Percentiles rank a stretch among this genome's conserved stretches.
Conservation (phyloP, 2,797 vertebrate genomes). For the Galaxias olidus region DNA sequence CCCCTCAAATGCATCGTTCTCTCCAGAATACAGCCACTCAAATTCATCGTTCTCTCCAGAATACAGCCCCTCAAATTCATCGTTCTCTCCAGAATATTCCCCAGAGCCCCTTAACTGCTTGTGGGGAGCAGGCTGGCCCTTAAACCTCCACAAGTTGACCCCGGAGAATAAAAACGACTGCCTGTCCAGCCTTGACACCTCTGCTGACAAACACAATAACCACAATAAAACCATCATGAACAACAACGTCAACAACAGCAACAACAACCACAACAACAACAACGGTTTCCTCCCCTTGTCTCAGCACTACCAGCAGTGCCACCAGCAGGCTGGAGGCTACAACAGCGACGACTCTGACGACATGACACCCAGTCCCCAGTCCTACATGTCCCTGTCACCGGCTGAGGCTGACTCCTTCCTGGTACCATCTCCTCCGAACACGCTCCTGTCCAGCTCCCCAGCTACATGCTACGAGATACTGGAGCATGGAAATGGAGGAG, state of each 20-base stretch:
- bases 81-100: constrained; percentile 10
- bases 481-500: background rate
- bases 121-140: background rate
- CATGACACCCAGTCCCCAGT: constrained; percentile 50
- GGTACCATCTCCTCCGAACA: constrained; percentile 18
- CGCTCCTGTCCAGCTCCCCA: constrained; percentile 16
- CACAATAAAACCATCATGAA: background rate
- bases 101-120: constrained; percentile 26
- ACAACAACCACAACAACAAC: background rate
- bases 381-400: constrained; percentile 36
- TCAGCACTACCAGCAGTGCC: background rate
- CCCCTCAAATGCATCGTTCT: background rate
- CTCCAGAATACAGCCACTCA: background rate
- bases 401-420: constrained; percentile 12
- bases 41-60: background rate
- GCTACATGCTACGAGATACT: background rate
- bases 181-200: background rate
- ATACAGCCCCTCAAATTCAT: background rate
- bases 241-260: background rate
- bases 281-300: constrained; percentile 9
- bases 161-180: constrained; percentile 4
- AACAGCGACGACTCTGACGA: constrained; percentile 56
- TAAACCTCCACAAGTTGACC: background rate
- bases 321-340: constrained; percentile 29
- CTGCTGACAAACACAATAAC: background rate